Percentiles rank a stretch among this genome's conserved stretches.
These are phyloP conservation scores for Drosophila kanekoi DNA, from an alignment of 2,888 invertebrate genomes.

Conservation along the genomic window DNA sequence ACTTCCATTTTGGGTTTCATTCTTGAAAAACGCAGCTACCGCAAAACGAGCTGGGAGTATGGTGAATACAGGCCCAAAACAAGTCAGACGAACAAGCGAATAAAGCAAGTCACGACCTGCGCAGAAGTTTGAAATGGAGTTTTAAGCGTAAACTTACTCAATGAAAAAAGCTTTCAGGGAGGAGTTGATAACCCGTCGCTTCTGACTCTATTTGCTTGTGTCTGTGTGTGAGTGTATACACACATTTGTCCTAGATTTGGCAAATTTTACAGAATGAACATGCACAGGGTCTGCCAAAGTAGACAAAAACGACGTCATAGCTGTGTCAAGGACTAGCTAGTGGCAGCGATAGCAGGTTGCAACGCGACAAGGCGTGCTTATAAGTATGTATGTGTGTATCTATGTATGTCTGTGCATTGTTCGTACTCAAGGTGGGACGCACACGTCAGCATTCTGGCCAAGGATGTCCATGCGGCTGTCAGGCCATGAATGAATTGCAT, in stretches of 20 bases:
- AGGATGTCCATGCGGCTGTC: constrained; percentile 56
- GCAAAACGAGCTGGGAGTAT: constrained; percentile 9
- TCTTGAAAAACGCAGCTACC: constrained; percentile 44
- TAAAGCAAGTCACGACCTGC: constrained; percentile 68
- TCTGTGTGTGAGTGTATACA: constrained; percentile 41
- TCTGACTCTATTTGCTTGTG: constrained; percentile 11
- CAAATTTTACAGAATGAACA: constrained; percentile 73
- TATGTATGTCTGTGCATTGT: constrained; percentile 15
- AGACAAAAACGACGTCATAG: constrained; percentile 63
- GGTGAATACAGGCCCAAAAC: constrained; percentile 3
- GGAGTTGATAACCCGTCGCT: constrained; percentile 39
- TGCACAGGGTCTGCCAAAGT: constrained; percentile 32
- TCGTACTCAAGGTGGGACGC: constrained; percentile 50
- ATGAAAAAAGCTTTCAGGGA: constrained; percentile 71
- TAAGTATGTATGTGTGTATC: constrained; percentile 3
- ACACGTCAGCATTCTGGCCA: constrained; percentile 67
- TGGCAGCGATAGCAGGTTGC: constrained; percentile 32
- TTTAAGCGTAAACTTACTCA: constrained; percentile 66
- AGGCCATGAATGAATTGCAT: constrained; percentile 62
- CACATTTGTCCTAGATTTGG: constrained; percentile 71
- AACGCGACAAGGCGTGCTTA: constrained; percentile 29
- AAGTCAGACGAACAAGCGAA: constrained; percentile 15
- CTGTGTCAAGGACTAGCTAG: constrained; percentile 68
- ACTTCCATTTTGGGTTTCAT: constrained; percentile 42
- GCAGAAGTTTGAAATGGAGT: constrained; percentile 68